Evolutionary conservation across 2,888 invertebrate genomes (phyloP), one percentile per base, ranked within the genome.

Genomic region (Harpagoxenus sublaevis): DNA sequence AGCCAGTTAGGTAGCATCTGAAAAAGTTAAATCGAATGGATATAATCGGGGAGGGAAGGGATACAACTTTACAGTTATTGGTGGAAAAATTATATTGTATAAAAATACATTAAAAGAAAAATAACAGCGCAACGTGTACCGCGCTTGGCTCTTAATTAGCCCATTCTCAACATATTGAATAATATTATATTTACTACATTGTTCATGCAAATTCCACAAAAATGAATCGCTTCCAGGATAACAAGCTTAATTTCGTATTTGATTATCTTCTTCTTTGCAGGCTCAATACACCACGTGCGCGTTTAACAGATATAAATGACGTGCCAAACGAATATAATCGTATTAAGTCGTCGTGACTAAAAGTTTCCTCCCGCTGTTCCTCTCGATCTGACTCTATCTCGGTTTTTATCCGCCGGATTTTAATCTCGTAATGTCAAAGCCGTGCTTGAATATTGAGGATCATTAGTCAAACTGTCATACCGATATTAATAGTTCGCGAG

Each of bases 401-500:
- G 84, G 63, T 84, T 85, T 87, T 91, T 90, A 92, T 92, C 89
- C 89, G 90, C 84, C 87, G 92, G 92, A 94, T 93, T 95, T 95
- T 95, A 94, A 95, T 95, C 94, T 94, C 93, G 94, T 95, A 95
- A 95, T 95, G 94, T 94, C 94, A 94, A 93, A 94, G 92, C 92
- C 92, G 91, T 92, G 93, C 92, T 92, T 74, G 89, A 89, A 87
- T 91, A 93, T 92, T 89, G 92, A 87, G 90, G 89, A 93, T 94
- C 95, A 95, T 95, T 95, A 95, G 94, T 95, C 95, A 95, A 94
- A 53, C 94, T 94, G 95, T 95, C 95, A 94, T 95, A 94, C 88
- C 91, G 91, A 93, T 95, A 95, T 95, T 95, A 95, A 95, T 95
- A 95, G 95, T 94, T 88, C 88, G 89, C 91, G 87, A 92, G 92